Evolutionary conservation across 2,888 invertebrate genomes (phyloP).

Genomic region (Allygus modestus): DNA sequence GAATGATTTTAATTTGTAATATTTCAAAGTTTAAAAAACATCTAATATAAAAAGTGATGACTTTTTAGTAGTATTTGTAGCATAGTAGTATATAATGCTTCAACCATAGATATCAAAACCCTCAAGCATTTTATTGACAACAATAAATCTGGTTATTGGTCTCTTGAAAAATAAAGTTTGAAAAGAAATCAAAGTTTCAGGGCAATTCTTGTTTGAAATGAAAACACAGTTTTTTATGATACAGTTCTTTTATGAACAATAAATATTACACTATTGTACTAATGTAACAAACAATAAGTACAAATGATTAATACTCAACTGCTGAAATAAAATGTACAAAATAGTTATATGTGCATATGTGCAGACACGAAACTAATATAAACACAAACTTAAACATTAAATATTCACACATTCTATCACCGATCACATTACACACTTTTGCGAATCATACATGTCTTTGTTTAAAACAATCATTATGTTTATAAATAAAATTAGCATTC

Average conservation of each 20-base stretch:
- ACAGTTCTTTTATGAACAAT: conserved; percentile 53
- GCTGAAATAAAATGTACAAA: conserved; percentile 56
- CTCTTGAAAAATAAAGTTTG: too few relatives aligned
- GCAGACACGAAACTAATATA: conserved; percentile 50
- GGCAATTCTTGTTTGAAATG: not conserved
- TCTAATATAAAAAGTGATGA: too few relatives aligned
- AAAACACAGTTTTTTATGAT: conserved; percentile 23
- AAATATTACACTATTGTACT: conserved; percentile 57
- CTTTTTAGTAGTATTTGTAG: too few relatives aligned
- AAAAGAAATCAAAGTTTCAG: too few relatives aligned
- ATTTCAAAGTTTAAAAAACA: too few relatives aligned
- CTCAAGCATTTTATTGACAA: too few relatives aligned
- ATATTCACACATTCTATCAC: conserved; percentile 40
- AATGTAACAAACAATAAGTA: conserved; percentile 58
- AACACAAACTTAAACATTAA: conserved; percentile 50
- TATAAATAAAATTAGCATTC: conserved; percentile 48
- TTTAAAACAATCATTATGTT: conserved; percentile 52
- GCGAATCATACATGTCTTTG: conserved; percentile 13
- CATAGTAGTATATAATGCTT: too few relatives aligned
- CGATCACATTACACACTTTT: conserved; percentile 37
- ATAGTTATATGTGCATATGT: conserved; percentile 53
- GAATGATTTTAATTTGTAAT: too few relatives aligned
- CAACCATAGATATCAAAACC: too few relatives aligned
- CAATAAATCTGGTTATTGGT: too few relatives aligned
- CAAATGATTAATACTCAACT: conserved; percentile 55